These are phyloP conservation scores for Caradrina kadenii DNA, from an alignment of 2,888 invertebrate genomes.

Conservation along the genomic window DNA sequence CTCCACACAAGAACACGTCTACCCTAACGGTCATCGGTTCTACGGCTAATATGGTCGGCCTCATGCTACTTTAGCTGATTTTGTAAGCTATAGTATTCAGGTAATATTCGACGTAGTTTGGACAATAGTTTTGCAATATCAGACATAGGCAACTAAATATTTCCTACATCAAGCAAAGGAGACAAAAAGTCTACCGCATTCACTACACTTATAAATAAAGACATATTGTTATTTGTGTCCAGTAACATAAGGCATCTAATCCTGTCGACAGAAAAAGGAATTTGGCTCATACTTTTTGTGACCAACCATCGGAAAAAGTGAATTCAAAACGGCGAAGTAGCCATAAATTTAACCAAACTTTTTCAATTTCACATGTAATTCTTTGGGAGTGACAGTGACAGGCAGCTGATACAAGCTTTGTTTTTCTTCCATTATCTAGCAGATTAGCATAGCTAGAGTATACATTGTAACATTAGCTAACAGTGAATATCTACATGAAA, in stretches of 20 bases:
- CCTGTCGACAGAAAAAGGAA: background rate
- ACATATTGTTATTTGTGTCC: background rate
- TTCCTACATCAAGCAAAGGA: too few species aligned
- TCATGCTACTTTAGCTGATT: too few species aligned
- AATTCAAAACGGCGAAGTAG: conserved; percentile 7
- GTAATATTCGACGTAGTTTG: too few species aligned
- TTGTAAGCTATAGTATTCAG: too few species aligned
- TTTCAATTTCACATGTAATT: conserved; percentile 12
- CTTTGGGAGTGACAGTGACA: conserved; percentile 25
- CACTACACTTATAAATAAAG: too few species aligned
- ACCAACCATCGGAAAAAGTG: background rate
- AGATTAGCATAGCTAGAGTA: conserved; percentile 26
- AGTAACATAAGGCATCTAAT: background rate
- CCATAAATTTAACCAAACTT: conserved; percentile 1
- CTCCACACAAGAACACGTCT: too few species aligned
- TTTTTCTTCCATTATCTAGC: conserved; percentile 17
- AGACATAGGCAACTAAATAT: too few species aligned
- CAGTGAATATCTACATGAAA: background rate
- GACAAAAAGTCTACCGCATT: too few species aligned
- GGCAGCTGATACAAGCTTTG: conserved; percentile 25
- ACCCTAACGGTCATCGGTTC: too few species aligned
- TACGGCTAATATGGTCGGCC: too few species aligned
- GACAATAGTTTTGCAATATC: too few species aligned
- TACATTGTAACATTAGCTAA: background rate
- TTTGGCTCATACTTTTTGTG: background rate